Evolutionary conservation across 2,113 vertebrate species (phyloP), one percentile per base, ranked within the genome.

Genomic region (Isichthys henryi): DNA sequence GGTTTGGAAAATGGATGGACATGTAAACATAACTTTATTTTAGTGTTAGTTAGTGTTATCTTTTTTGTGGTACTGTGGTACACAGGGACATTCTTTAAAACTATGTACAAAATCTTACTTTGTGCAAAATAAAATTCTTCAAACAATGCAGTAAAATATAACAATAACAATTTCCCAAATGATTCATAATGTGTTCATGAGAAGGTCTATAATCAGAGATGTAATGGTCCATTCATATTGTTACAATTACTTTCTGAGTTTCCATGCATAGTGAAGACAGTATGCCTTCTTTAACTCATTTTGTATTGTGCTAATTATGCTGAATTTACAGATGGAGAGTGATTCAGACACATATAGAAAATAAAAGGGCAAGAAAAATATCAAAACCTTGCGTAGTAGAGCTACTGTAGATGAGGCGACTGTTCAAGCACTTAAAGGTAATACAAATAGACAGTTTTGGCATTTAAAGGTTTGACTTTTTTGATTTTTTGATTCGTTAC

Each of bases 211-310:
- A 80, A 80, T 80, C 74, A 80, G 31, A 62, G 56, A 80, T 80
- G 15, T 39, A 39, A 80, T 80, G 74, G 74, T 80, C 31, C 74
- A 80, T 43, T 80, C 31, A 39, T 31, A 80, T 80, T 80, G 10
- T 80, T 80, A 17, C 74, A 80, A 43, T 80, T 80, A 80, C 39
- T 80, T 80, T 77, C 31, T 39, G 70, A 77, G n/a, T 27, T 77
- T 80, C 74, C 31, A 80, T 80, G 31, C 11, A 43, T 80, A 77
- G 39, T 80, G 19, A 80, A 80, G 11, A 80, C 11, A 80, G 17
- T 80, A 80, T 80, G 74, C 39, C 74, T 80, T 80, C 31, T 43
- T 80, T 39, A 80, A 80, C 74, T 80, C 74, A 80, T 80, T 80
- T 80, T 80, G 66, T 27, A 70, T 70, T 70, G 62, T 70, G n/a